Percentiles rank a stretch among this genome's conserved stretches.
Conservation (phyloP, 2,888 invertebrate genomes). For the Pseudococcus longispinus region DNA sequence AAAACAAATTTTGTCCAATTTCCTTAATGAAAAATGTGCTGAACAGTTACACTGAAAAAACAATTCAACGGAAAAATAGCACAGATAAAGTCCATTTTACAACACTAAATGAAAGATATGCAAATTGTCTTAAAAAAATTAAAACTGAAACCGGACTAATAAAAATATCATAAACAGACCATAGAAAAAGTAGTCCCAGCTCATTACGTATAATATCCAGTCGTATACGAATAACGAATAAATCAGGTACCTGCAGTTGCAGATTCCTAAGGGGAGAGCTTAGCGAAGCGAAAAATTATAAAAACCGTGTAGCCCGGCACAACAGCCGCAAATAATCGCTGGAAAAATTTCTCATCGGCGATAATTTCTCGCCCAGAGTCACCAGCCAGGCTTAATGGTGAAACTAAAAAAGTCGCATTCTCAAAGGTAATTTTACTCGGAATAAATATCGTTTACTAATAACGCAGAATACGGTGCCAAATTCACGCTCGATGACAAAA, state of each 20-base stretch:
- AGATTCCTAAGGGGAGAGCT: background rate
- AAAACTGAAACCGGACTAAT: background rate
- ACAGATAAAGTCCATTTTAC: too few relatives aligned
- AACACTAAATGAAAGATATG: background rate
- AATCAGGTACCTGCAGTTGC: background rate
- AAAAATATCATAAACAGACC: background rate
- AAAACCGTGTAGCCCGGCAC: background rate
- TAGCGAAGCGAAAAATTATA: slow-evolving; percentile 29
- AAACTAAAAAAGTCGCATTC: background rate
- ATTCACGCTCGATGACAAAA: slow-evolving; percentile 25
- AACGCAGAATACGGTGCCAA: slow-evolving; percentile 2
- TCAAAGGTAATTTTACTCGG: background rate
- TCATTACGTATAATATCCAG: background rate
- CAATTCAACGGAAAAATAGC: too few relatives aligned
- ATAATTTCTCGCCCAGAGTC: background rate
- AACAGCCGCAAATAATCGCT: background rate
- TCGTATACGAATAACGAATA: background rate
- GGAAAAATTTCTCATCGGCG: background rate
- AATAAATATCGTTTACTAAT: background rate
- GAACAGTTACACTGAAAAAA: too few relatives aligned
- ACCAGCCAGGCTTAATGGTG: background rate
- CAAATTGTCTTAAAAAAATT: background rate
- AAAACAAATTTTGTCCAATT: too few relatives aligned
- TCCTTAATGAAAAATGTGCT: too few relatives aligned
- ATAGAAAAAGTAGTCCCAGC: background rate